Percentiles rank a stretch among this genome's conserved stretches.
Evolutionary conservation across 2,797 vertebrate species (phyloP).

Genomic region (Enteromius paludinosus): DNA sequence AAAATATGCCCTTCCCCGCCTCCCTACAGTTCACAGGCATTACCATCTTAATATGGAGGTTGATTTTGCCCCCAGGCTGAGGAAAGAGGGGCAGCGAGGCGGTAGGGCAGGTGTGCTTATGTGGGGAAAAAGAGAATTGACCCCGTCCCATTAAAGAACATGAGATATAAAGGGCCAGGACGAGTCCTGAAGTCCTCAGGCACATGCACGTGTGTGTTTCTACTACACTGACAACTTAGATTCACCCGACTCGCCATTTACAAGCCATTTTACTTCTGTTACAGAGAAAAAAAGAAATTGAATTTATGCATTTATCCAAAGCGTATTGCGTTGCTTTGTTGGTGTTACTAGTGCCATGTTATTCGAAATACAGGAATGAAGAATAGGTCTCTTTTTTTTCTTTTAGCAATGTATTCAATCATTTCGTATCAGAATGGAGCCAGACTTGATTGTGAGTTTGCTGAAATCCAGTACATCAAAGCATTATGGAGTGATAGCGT

Average conservation of each 20-base stretch:
- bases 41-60: conserved; percentile 68
- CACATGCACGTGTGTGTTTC: conserved; percentile 4
- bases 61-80: conserved; percentile 62
- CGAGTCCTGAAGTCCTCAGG: conserved; percentile 10
- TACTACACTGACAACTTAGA: background rate
- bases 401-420: background rate
- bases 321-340: background rate
- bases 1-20: conserved; percentile 46
- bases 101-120: conserved; percentile 54
- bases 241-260: background rate
- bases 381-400: background rate
- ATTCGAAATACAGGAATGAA: background rate
- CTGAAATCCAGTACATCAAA: background rate
- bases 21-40: conserved; percentile 60
- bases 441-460: background rate
- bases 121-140: conserved; percentile 53
- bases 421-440: background rate
- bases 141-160: conserved; percentile 56
- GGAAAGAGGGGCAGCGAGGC: conserved; percentile 27
- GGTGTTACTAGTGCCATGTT: background rate
- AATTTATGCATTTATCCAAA: background rate
- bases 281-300: background rate
- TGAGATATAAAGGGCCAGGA: conserved; percentile 36
- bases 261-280: background rate
- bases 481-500: background rate